These are phyloP conservation scores for Leucopternis melanops DNA, from an alignment of 2,113 vertebrate species.

Conservation along the genomic window DNA sequence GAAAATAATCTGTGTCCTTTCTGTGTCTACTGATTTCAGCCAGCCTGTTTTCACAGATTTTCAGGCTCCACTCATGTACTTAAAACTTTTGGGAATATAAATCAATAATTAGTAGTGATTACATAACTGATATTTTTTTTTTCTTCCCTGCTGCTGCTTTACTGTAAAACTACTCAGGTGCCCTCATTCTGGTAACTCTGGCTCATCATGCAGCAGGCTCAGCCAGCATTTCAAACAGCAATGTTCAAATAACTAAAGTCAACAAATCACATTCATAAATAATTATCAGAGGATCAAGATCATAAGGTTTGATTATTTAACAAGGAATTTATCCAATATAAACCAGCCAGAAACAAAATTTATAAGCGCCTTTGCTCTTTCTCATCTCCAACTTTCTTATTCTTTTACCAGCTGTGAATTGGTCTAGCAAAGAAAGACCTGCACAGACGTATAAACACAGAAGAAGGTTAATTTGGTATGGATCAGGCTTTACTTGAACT, in stretches of 20 bases:
- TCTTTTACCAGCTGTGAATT: neutral
- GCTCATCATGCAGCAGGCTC: neutral
- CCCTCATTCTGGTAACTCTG: neutral
- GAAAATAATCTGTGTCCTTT: too few relatives aligned
- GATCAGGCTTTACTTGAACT: neutral
- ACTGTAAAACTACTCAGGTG: too few relatives aligned
- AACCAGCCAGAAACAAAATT: neutral
- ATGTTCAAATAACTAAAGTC: neutral
- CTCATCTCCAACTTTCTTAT: neutral
- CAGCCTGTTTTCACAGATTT: too few relatives aligned
- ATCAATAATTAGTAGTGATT: too few relatives aligned
- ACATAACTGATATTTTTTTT: too few relatives aligned
- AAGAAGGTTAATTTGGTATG: neutral
- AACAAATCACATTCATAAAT: neutral
- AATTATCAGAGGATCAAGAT: neutral
- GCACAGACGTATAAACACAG: neutral
- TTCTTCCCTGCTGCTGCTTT: too few relatives aligned
- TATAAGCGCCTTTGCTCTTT: neutral
- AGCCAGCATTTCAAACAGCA: neutral
- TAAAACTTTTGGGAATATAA: too few relatives aligned
- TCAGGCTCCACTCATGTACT: too few relatives aligned
- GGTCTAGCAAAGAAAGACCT: neutral
- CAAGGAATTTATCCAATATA: neutral
- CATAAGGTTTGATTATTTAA: neutral
- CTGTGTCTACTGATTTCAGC: too few relatives aligned